These are phyloP conservation scores for Fulica atra DNA, from an alignment of 2,113 vertebrate species.

Conservation along the genomic window DNA sequence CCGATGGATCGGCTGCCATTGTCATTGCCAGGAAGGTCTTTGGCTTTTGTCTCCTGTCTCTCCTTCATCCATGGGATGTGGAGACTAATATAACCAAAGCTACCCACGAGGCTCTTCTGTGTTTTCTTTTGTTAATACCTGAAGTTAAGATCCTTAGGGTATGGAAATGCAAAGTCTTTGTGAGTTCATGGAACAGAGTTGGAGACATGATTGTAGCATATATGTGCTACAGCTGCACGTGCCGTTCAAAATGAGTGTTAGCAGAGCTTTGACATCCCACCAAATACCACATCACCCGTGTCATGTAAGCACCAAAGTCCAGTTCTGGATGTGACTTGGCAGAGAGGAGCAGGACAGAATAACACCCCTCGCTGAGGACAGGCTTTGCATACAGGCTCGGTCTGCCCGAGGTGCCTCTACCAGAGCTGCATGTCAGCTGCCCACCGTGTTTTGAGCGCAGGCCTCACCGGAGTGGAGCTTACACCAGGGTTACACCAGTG, in stretches of 20 bases:
- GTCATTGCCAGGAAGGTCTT: not conserved
- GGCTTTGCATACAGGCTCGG: fast-evolving
- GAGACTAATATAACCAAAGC: fast-evolving
- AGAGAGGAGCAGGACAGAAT: not conserved
- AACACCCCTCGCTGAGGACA: not conserved
- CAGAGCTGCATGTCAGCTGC: not conserved
- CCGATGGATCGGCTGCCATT: not conserved
- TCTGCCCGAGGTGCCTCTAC: not conserved
- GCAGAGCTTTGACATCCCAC: not conserved
- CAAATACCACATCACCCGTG: not conserved
- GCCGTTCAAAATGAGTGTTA: fast-evolving
- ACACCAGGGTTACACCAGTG: not conserved
- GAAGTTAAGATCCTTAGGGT: not conserved
- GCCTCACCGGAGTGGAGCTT: not conserved
- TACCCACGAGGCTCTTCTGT: fast-evolving
- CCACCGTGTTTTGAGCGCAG: not conserved
- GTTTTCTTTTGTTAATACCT: not conserved
- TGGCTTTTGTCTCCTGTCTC: not conserved
- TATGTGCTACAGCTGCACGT: not conserved
- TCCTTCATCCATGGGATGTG: fast-evolving
- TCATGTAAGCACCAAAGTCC: not conserved
- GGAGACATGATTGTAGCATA: not conserved
- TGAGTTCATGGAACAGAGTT: not conserved
- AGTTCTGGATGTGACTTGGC: not conserved
- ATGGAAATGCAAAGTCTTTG: not conserved